Conservation (phyloP, 2,113 vertebrate genomes). For the Nycticryphes semicollaris region DNA sequence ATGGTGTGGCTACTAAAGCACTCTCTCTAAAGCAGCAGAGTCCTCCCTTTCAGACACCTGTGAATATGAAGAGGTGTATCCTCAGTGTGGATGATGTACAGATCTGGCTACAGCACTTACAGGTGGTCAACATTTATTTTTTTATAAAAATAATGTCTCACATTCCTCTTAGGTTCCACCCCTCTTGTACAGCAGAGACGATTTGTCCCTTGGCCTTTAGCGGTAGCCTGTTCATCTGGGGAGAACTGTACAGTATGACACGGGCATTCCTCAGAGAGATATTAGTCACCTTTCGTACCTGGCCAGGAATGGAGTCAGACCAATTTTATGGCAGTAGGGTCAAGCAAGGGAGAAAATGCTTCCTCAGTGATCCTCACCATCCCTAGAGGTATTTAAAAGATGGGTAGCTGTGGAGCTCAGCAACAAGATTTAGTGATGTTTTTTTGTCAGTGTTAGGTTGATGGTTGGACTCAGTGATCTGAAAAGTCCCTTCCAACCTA, state of each 20-base stretch:
- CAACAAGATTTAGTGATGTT: no score
- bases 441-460: no score
- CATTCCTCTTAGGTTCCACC: neutral
- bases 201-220: rapidly evolving
- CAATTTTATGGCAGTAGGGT: neutral
- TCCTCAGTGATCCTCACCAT: neutral
- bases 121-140: neutral
- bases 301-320: neutral
- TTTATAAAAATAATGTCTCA: neutral
- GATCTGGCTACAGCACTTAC: neutral
- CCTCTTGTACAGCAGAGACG: neutral
- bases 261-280: neutral
- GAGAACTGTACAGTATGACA: neutral
- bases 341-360: neutral
- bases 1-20: neutral
- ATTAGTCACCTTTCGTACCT: neutral
- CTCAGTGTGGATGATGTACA: neutral
- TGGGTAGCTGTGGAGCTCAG: no score
- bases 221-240: neutral
- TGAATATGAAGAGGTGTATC: neutral
- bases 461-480: no score
- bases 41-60: neutral
- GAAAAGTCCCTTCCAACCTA: no score
- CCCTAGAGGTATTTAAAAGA: no score
- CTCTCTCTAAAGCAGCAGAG: neutral